phyloP scores from a whole-genome alignment of 1,140 invertebrate genomes.

The Polyergus mexicanus region DNA sequence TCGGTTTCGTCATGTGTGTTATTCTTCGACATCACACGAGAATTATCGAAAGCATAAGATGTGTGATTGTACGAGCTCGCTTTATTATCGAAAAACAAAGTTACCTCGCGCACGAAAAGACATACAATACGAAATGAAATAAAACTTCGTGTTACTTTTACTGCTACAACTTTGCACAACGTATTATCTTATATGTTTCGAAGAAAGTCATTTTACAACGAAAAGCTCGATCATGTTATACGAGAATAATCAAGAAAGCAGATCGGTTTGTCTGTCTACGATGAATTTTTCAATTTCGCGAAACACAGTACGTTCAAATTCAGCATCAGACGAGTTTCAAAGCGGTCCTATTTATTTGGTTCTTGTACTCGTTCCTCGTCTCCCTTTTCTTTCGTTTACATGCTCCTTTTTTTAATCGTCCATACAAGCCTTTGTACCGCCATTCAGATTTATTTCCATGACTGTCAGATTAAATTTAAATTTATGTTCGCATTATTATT shows the following conservation, averaged over 20 bases:
- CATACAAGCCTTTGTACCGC: slow-evolving; percentile 58
- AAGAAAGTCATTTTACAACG: neutral
- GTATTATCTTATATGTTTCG: neutral
- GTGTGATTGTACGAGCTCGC: neutral
- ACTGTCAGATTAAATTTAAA: slow-evolving; percentile 65
- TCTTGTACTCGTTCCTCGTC: slow-evolving; percentile 28
- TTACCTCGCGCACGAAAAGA: neutral
- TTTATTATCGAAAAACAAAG: slow-evolving; percentile 20
- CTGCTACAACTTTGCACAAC: neutral
- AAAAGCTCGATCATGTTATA: neutral
- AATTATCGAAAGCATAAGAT: neutral
- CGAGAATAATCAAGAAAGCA: slow-evolving; percentile 1
- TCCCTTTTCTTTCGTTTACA: slow-evolving; percentile 2
- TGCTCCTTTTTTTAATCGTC: slow-evolving; percentile 59
- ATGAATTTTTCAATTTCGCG: slow-evolving; percentile 33
- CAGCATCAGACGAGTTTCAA: slow-evolving; percentile 19
- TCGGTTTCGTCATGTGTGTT: neutral
- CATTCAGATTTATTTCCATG: slow-evolving; percentile 62
- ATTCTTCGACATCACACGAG: neutral
- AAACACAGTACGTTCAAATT: slow-evolving; percentile 1
- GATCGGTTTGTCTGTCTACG: slow-evolving; percentile 13
- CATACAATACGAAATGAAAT: neutral
- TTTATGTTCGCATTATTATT: slow-evolving; percentile 66
- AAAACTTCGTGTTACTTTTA: neutral
- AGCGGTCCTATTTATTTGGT: slow-evolving; percentile 62